Conservation (phyloP, 1,140 invertebrate genomes). For the Chionoecetes opilio region DNA sequence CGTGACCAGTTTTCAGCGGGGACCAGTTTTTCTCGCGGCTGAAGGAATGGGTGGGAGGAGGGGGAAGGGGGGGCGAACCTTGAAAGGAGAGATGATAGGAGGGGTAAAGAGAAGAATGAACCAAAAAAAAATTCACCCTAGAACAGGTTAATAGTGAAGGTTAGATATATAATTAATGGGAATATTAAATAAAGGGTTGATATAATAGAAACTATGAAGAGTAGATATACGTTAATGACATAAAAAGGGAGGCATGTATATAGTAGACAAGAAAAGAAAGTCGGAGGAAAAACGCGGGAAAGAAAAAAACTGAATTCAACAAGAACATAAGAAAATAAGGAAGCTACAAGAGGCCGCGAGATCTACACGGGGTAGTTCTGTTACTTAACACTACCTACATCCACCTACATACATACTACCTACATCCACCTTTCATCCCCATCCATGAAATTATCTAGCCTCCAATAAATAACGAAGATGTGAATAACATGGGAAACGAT, state of each 20-base stretch:
- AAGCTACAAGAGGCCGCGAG: too few relatives aligned
- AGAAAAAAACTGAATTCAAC: background rate
- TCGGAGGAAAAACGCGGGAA: background rate
- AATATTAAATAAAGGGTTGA: background rate
- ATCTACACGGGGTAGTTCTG: too few relatives aligned
- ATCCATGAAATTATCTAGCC: too few relatives aligned
- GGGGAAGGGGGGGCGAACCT: background rate
- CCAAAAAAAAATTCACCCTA: too few relatives aligned
- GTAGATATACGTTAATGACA: background rate
- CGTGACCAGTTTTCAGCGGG: background rate
- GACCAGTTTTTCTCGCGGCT: background rate
- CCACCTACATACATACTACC: too few relatives aligned
- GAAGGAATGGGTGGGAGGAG: background rate
- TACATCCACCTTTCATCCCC: too few relatives aligned
- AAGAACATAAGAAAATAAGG: background rate
- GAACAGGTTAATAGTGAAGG: background rate
- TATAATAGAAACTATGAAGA: too few relatives aligned
- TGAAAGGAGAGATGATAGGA: background rate
- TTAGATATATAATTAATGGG: background rate
- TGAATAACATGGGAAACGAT: too few relatives aligned
- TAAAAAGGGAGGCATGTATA: background rate
- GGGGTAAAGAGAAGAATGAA: background rate
- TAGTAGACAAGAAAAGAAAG: background rate
- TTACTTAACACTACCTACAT: too few relatives aligned
- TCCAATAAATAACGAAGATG: too few relatives aligned